Percentiles rank a stretch among this genome's conserved stretches.
Evolutionary conservation across 2,797 vertebrate genomes (phyloP).

Genomic region (Cirrhinus molitorella): DNA sequence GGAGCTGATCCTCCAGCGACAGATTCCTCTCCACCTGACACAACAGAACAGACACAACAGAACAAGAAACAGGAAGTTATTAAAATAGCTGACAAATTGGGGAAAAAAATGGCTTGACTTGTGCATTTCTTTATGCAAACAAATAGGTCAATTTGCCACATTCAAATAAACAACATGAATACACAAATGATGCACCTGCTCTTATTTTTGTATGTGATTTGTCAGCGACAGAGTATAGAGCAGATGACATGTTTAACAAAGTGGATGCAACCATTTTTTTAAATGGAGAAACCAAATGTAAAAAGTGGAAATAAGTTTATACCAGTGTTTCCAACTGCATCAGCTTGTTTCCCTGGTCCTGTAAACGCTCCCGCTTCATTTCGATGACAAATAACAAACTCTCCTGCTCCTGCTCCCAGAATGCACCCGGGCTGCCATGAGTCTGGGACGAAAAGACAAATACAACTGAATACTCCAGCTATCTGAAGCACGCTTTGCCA

Average conservation of each 20-base stretch:
- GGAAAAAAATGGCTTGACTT: neutral
- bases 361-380: constrained; percentile 90
- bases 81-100: neutral
- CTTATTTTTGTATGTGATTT: neutral
- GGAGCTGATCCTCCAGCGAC: constrained; percentile 85
- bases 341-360: constrained; percentile 84
- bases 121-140: constrained; percentile 11
- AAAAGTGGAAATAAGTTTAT: neutral
- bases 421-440: constrained; percentile 88
- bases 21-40: constrained; percentile 88
- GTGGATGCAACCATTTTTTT: neutral
- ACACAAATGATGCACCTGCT: constrained; percentile 19
- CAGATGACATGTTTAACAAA: neutral
- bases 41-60: constrained; percentile 4
- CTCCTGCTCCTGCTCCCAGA: constrained; percentile 96
- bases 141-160: constrained; percentile 12
- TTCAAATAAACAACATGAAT: constrained; percentile 27
- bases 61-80: neutral
- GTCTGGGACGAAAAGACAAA: constrained; percentile 74
- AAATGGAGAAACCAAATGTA: neutral
- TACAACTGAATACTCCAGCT: neutral
- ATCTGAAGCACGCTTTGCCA: neutral
- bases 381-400: constrained; percentile 94
- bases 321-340: constrained; percentile 86
- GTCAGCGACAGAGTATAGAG: neutral